Evolutionary conservation across 2,888 invertebrate genomes (phyloP).

Genomic region (Epirrhoe tristata): DNA sequence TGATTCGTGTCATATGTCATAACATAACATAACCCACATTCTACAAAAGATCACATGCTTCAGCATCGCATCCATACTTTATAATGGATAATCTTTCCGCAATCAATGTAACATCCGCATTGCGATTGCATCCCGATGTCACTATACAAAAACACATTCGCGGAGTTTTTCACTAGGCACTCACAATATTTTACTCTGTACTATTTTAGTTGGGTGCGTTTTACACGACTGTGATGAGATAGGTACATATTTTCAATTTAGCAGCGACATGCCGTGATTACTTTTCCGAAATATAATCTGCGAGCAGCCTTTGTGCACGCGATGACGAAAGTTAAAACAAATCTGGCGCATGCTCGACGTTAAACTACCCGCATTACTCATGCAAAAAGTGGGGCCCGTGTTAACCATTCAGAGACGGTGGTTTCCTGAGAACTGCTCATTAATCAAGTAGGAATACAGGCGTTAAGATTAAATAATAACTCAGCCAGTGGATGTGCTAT

Average conservation of each 20-base stretch:
- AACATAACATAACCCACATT: too few relatives aligned
- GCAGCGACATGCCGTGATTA: neutral
- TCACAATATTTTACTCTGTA: neutral
- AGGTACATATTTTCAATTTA: neutral
- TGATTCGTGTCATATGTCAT: too few relatives aligned
- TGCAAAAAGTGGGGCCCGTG: slow-evolving; percentile 1
- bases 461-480: slow-evolving; percentile 36
- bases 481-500: slow-evolving; percentile 12
- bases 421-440: slow-evolving; percentile 20
- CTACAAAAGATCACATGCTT: too few relatives aligned
- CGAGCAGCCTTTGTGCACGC: neutral
- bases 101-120: neutral
- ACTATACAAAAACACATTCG: too few relatives aligned
- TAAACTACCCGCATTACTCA: neutral
- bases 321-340: neutral
- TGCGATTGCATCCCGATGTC: neutral
- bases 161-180: too few relatives aligned
- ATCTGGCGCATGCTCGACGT: neutral
- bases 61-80: too few relatives aligned
- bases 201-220: neutral
- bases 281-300: neutral
- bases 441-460: slow-evolving; percentile 27
- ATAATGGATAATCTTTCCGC: neutral
- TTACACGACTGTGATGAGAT: neutral
- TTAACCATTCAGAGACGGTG: slow-evolving; percentile 6